These are phyloP conservation scores for Galeruca laticollis DNA, from an alignment of 2,888 invertebrate genomes.

Conservation along the genomic window DNA sequence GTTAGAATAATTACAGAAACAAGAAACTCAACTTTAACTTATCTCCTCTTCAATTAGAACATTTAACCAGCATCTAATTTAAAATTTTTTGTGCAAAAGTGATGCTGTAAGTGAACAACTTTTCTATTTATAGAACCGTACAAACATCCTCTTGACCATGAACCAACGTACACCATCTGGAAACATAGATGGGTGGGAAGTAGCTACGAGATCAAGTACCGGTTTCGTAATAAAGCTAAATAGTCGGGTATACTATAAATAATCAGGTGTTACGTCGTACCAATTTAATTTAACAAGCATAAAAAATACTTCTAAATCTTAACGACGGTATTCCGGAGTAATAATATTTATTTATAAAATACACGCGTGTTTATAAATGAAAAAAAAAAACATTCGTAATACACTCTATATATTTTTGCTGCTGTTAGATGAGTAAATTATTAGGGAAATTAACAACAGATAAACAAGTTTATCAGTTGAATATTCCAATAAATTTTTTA, in stretches of 20 bases:
- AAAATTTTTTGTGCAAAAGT: slow-evolving; percentile 25
- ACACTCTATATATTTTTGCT: too few species aligned
- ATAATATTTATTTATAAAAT: background rate
- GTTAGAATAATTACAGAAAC: too few species aligned
- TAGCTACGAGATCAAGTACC: slow-evolving; percentile 14
- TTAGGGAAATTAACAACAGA: too few species aligned
- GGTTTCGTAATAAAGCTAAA: slow-evolving; percentile 11
- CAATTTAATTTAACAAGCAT: background rate
- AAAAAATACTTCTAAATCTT: background rate
- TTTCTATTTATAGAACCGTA: slow-evolving; percentile 55
- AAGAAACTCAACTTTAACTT: background rate
- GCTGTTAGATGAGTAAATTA: too few species aligned
- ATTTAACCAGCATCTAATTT: slow-evolving; percentile 15
- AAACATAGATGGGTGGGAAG: slow-evolving; percentile 33
- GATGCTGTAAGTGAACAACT: slow-evolving; percentile 51
- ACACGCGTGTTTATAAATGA: background rate
- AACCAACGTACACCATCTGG: slow-evolving; percentile 51
- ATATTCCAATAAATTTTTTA: too few species aligned
- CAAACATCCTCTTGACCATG: slow-evolving; percentile 56
- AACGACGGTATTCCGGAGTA: background rate
- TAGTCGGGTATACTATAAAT: background rate
- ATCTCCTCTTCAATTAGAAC: background rate
- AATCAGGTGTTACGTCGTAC: slow-evolving; percentile 5
- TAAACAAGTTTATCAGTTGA: too few species aligned
- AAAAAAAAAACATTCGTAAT: background rate